Percentiles rank a stretch among this genome's conserved stretches.
Conservation (phyloP, 2,888 invertebrate genomes). For the Scrobipalpa atriplicella region DNA sequence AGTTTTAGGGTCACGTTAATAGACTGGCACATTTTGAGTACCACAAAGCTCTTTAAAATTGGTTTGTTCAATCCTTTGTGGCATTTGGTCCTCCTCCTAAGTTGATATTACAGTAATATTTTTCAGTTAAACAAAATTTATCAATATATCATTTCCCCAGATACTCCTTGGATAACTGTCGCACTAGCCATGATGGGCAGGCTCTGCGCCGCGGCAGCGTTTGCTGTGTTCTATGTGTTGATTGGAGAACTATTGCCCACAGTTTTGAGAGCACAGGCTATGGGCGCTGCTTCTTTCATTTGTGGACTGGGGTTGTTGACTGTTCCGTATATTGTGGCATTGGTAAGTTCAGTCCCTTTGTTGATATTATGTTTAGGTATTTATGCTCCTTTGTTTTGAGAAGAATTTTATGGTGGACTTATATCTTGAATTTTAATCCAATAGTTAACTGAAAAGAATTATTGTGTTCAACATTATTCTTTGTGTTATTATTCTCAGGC, state of each 20-base stretch:
- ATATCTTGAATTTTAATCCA: no score
- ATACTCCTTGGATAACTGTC: constrained; percentile 83
- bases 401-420: no score
- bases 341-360: constrained; percentile 60
- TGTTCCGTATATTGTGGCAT: constrained; percentile 85
- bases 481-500: no score
- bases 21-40: no score
- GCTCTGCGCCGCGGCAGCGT: constrained; percentile 86
- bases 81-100: no score
- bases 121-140: neutral
- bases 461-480: no score
- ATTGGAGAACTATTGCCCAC: constrained; percentile 87
- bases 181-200: constrained; percentile 86
- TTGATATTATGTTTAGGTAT: neutral
- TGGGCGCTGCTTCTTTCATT: constrained; percentile 86
- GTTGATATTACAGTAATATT: no score
- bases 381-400: no score
- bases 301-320: constrained; percentile 84
- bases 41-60: no score
- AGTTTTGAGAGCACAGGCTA: constrained; percentile 85
- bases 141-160: constrained; percentile 8
- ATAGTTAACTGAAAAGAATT: no score
- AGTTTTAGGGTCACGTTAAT: no score
- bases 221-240: constrained; percentile 87
- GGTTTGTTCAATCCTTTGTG: no score